Evolutionary conservation across 2,797 vertebrate species (phyloP).

Genomic region (Cossypha dichroa): DNA sequence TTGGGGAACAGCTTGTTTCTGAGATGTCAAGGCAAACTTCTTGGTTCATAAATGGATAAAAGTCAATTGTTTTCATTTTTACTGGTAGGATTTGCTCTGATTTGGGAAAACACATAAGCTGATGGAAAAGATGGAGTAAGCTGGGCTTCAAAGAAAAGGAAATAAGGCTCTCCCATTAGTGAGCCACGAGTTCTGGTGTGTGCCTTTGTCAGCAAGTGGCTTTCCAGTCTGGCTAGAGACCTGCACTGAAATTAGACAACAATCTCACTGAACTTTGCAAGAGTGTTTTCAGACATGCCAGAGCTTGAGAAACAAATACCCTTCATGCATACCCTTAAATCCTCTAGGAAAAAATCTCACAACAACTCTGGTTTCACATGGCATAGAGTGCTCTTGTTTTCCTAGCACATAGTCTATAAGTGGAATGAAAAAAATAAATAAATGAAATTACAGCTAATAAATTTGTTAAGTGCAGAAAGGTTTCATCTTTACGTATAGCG

Average conservation of each 20-base stretch:
- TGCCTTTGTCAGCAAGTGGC: neutral
- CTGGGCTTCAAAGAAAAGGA: neutral
- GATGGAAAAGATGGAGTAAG: neutral
- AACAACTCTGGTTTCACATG: conserved; percentile 8
- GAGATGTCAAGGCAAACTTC: neutral
- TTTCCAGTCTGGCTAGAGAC: neutral
- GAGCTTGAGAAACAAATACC: conserved; percentile 3
- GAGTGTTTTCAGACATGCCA: conserved; percentile 12
- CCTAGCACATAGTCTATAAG: neutral
- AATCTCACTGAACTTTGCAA: conserved; percentile 20
- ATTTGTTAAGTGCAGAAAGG: conserved; percentile 12
- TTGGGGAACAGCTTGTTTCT: neutral
- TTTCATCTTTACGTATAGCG: neutral
- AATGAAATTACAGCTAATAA: conserved; percentile 50
- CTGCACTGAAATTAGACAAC: conserved; percentile 24
- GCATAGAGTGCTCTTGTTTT: conserved; percentile 45
- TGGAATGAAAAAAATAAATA: neutral
- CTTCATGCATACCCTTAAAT: neutral
- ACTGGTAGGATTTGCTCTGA: neutral
- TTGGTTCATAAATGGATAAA: neutral
- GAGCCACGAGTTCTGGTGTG: neutral
- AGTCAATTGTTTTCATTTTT: neutral
- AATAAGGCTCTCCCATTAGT: neutral
- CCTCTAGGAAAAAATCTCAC: neutral
- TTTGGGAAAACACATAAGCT: neutral